phyloP scores from a whole-genome alignment of 2,113 vertebrate species.

The Erinaceus europaeus region DNA sequence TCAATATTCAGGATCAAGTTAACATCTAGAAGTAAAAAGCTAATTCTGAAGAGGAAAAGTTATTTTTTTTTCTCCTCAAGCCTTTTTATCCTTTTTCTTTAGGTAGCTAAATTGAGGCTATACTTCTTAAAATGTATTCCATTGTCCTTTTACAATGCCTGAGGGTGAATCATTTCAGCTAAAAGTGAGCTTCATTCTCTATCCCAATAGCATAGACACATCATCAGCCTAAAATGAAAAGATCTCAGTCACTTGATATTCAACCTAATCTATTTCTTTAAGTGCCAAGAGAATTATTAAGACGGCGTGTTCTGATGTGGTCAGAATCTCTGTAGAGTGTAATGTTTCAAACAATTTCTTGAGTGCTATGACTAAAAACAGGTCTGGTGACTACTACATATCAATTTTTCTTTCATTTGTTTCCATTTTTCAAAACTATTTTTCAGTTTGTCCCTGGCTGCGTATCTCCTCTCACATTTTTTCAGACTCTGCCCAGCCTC shows the following conservation, averaged over 20 bases:
- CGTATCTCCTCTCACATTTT: neutral
- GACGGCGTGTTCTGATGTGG: too few species aligned
- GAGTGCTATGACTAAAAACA: neutral
- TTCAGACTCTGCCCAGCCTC: neutral
- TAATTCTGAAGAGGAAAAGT: slow-evolving; percentile 18
- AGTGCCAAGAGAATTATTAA: neutral
- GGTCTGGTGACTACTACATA: neutral
- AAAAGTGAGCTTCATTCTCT: neutral
- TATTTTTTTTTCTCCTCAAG: neutral
- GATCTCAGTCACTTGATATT: neutral
- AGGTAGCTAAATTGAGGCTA: slow-evolving; percentile 28
- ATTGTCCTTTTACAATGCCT: neutral
- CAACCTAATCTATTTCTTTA: neutral
- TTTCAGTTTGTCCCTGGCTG: neutral
- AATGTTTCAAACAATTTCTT: neutral
- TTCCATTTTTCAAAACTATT: neutral
- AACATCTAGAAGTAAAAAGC: neutral
- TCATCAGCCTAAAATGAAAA: slow-evolving; percentile 34
- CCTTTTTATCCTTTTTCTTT: neutral
- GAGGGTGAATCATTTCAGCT: neutral
- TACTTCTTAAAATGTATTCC: slow-evolving; percentile 22
- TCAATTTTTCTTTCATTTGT: neutral
- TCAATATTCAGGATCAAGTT: neutral
- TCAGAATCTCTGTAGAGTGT: neutral
- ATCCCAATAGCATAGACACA: neutral